Evolutionary conservation across 2,113 vertebrate genomes (phyloP).

Genomic region (Hylia prasina): DNA sequence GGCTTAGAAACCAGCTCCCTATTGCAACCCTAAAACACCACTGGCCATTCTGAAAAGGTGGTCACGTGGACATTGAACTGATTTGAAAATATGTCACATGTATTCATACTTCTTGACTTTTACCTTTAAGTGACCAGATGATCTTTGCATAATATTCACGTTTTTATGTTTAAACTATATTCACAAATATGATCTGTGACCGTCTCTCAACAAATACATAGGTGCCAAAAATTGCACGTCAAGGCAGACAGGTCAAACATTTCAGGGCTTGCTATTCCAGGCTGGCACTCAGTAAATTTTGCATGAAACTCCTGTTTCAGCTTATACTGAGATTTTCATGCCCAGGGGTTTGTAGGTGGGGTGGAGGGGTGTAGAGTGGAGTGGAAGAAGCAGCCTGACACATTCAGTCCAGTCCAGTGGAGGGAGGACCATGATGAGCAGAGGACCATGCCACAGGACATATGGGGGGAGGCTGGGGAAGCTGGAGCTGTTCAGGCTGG

Average conservation of each 20-base stretch:
- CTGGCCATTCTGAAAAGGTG: neutral
- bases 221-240: neutral
- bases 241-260: neutral
- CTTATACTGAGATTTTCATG: neutral
- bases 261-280: neutral
- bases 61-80: neutral
- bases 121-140: neutral
- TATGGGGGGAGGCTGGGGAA: neutral
- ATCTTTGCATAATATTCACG: neutral
- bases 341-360: neutral
- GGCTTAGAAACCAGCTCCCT: neutral
- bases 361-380: neutral
- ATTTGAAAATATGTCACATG: neutral
- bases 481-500: neutral
- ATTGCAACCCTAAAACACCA: neutral
- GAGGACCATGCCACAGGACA: fast-evolving
- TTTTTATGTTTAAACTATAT: neutral
- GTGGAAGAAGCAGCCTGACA: neutral
- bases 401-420: neutral
- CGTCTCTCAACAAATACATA: neutral
- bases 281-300: neutral
- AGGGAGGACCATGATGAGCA: neutral
- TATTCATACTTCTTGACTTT: neutral
- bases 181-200: neutral
- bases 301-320: neutral